These are phyloP conservation scores for Barbus barbus DNA, from an alignment of 2,113 vertebrate species.

Conservation along the genomic window DNA sequence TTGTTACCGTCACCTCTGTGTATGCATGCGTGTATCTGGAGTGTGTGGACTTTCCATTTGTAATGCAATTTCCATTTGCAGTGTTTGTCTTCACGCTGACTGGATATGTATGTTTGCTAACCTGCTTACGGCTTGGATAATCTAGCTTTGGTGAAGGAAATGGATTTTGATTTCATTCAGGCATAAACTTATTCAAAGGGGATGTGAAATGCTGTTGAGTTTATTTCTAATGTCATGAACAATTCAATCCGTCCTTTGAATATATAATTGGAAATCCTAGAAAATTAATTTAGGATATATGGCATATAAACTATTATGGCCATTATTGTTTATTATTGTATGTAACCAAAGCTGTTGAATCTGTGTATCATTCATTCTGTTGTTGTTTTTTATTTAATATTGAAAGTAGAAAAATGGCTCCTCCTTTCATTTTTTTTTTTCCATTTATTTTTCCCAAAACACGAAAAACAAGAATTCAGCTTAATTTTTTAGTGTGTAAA, in stretches of 20 bases:
- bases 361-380: no score
- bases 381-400: no score
- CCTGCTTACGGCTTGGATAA: not conserved
- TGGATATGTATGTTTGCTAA: slow-evolving; percentile 6
- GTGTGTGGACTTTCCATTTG: slow-evolving; percentile 30
- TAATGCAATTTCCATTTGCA: slow-evolving; percentile 15
- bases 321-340: no score
- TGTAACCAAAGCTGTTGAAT: no score
- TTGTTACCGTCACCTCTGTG: slow-evolving; percentile 31
- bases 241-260: not conserved
- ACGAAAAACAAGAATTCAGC: no score
- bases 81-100: slow-evolving; percentile 18
- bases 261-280: not conserved
- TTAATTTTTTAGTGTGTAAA: not conserved
- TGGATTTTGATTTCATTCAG: not conserved
- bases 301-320: no score
- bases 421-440: no score
- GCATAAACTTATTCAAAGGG: not conserved
- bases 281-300: no score
- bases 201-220: not conserved
- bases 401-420: no score
- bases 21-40: slow-evolving; percentile 34
- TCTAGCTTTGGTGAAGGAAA: not conserved
- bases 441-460: no score
- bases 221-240: not conserved